Percentiles rank a stretch among this genome's conserved stretches.
Evolutionary conservation across 2,797 vertebrate species (phyloP).

Genomic region (Darevskia nairensis): DNA sequence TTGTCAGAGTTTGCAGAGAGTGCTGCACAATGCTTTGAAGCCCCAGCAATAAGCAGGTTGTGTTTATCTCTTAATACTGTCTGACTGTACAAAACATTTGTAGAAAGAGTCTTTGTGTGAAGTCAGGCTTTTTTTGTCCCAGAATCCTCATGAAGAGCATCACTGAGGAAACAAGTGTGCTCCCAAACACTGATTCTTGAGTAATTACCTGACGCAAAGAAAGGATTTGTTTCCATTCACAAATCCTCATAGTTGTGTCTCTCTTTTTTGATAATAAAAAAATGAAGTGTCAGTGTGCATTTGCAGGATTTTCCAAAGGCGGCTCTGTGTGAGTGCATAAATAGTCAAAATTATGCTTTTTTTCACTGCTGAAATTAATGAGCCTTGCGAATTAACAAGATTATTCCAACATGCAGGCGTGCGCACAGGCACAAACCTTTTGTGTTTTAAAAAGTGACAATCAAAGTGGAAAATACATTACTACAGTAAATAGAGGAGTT

Average conservation of each 20-base stretch:
- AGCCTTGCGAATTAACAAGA: background rate
- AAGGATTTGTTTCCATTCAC: slow-evolving; percentile 4
- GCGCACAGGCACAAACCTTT: background rate
- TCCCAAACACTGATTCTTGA: background rate
- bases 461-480: slow-evolving; percentile 40
- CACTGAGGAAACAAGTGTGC: background rate
- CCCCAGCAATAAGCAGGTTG: too few relatives aligned
- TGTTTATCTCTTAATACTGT: too few relatives aligned
- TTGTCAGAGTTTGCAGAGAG: too few relatives aligned
- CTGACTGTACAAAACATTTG: too few relatives aligned
- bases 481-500: slow-evolving; percentile 36
- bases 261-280: background rate
- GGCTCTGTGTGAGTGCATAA: background rate
- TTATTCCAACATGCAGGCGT: background rate
- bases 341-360: background rate
- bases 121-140: background rate
- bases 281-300: background rate
- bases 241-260: background rate
- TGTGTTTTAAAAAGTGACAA: background rate
- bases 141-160: background rate
- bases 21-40: too few relatives aligned
- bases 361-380: slow-evolving; percentile 26
- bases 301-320: background rate
- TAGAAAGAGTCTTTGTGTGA: background rate
- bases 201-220: background rate